phyloP scores from a whole-genome alignment of 2,888 invertebrate species.

The Dasypolia templi region DNA sequence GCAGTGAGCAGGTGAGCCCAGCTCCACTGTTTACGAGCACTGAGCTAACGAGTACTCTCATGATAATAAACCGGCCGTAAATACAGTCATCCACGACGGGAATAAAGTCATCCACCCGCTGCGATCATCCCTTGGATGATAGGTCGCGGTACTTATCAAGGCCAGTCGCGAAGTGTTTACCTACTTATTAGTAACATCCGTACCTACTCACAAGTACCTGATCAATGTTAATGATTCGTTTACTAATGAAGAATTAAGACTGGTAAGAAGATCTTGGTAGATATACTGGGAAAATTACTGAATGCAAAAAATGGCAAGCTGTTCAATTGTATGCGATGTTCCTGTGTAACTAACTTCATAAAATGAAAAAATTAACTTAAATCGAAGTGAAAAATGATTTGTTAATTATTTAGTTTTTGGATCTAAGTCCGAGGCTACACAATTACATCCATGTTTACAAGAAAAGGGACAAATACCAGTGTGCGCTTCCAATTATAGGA shows the following conservation, averaged over 20 bases:
- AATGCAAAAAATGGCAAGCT: not conserved
- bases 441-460: not conserved
- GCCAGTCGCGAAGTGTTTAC: not conserved
- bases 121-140: not conserved
- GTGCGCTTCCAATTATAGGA: not conserved
- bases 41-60: constrained; percentile 80
- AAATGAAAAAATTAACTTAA: not conserved
- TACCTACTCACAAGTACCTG: not conserved
- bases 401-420: not conserved
- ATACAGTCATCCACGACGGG: constrained; percentile 73
- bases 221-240: not conserved
- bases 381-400: too few relatives aligned
- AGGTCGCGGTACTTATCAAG: not conserved
- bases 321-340: not conserved
- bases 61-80: constrained; percentile 80
- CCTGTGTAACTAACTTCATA: not conserved
- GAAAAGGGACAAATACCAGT: not conserved
- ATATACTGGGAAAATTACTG: not conserved
- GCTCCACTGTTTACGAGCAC: constrained; percentile 76
- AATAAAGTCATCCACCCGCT: constrained; percentile 39
- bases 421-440: not conserved
- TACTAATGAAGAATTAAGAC: not conserved
- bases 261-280: not conserved
- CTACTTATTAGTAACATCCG: not conserved
- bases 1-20: constrained; percentile 72